Evolutionary conservation across 2,113 vertebrate species (phyloP).

Genomic region (Paradoxurus hermaphroditus): DNA sequence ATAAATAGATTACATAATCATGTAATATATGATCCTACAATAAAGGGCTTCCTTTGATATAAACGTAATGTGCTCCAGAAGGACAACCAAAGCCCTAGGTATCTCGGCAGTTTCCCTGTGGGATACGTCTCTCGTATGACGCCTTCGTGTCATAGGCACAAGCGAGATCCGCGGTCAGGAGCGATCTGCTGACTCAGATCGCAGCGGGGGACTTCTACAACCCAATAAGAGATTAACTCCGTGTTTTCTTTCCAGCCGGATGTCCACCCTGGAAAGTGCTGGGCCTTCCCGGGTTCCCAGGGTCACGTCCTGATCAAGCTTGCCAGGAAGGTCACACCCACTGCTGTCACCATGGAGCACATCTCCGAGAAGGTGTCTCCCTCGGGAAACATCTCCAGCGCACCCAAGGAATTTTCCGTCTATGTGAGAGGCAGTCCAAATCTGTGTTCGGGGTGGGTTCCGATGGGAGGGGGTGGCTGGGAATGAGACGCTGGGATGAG

Average conservation of each 20-base stretch:
- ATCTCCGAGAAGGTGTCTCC: constrained; percentile 78
- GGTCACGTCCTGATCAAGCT: constrained; percentile 72
- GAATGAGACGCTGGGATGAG: background rate
- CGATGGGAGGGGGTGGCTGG: background rate
- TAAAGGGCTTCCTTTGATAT: background rate
- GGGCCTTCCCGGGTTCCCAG: constrained; percentile 75
- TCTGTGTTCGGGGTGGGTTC: background rate
- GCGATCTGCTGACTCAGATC: background rate
- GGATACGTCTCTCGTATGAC: fast-evolving
- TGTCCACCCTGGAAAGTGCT: constrained; percentile 78
- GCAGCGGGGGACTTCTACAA: no score
- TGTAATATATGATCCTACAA: background rate
- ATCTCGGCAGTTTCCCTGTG: background rate
- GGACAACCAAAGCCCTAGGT: background rate
- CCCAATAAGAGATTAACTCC: background rate
- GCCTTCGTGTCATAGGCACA: background rate
- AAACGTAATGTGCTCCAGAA: background rate
- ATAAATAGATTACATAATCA: background rate
- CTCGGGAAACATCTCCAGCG: constrained; percentile 72
- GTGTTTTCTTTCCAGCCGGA: constrained; percentile 70
- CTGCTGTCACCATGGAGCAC: constrained; percentile 75
- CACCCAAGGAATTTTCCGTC: constrained; percentile 76
- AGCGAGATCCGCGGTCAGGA: fast-evolving
- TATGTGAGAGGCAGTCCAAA: constrained; percentile 64
- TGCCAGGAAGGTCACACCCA: constrained; percentile 63